phyloP scores from a whole-genome alignment of 1,140 invertebrate genomes.

The Drosophila pseudoobscura region DNA sequence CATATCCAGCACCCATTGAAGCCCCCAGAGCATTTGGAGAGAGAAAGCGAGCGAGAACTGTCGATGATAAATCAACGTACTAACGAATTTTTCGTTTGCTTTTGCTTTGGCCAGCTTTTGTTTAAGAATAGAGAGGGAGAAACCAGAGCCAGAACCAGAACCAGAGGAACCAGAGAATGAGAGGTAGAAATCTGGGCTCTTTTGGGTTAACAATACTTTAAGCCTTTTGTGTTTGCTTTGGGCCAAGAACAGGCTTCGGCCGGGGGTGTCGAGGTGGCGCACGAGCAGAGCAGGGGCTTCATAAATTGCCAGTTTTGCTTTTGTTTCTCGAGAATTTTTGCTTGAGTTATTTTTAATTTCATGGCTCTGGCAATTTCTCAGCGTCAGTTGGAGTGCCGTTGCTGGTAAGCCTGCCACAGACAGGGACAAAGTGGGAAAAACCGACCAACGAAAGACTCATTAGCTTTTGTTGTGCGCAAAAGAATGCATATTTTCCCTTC shows the following conservation, averaged over 20 bases:
- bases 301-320: slow-evolving; percentile 68
- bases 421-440: slow-evolving; percentile 27
- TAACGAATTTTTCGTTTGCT: slow-evolving; percentile 63
- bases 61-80: slow-evolving; percentile 77
- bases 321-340: slow-evolving; percentile 74
- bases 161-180: slow-evolving; percentile 10
- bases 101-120: slow-evolving; percentile 49
- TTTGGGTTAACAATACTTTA: slow-evolving; percentile 58
- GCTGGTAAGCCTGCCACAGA: slow-evolving; percentile 30
- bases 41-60: slow-evolving; percentile 23
- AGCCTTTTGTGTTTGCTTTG: slow-evolving; percentile 56
- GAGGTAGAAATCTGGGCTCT: slow-evolving; percentile 1
- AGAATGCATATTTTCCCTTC: slow-evolving; percentile 31
- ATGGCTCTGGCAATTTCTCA: slow-evolving; percentile 74
- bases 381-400: slow-evolving; percentile 55
- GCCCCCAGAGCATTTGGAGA: too few species aligned
- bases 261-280: not conserved
- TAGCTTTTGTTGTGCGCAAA: slow-evolving; percentile 55
- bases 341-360: slow-evolving; percentile 81
- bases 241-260: not conserved
- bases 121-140: not conserved
- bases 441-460: slow-evolving; percentile 48
- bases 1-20: slow-evolving; percentile 7
- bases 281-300: slow-evolving; percentile 33
- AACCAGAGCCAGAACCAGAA: too few species aligned